Evolutionary conservation across 2,113 vertebrate species (phyloP).

Genomic region (human (Homo sapiens)): DNA sequence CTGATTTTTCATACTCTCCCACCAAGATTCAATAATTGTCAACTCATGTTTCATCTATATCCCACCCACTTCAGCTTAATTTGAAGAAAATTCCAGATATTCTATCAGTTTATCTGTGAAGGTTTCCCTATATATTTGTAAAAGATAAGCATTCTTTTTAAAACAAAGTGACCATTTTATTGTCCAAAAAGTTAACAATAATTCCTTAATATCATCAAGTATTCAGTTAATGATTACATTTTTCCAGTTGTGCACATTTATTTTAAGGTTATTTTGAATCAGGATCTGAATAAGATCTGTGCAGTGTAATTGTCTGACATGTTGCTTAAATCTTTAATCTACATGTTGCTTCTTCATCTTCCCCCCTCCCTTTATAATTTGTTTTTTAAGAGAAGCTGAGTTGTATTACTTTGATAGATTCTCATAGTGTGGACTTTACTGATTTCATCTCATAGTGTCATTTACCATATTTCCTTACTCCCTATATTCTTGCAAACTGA

Average conservation of each 20-base stretch:
- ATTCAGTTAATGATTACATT: background rate
- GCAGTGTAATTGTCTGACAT: background rate
- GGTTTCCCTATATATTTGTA: background rate
- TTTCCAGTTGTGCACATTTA: background rate
- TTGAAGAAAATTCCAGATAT: background rate
- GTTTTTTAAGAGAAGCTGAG: background rate
- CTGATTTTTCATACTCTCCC: background rate
- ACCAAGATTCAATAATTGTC: background rate
- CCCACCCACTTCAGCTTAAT: background rate
- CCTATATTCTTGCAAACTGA: background rate
- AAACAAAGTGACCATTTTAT: slow-evolving; percentile 2
- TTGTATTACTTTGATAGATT: background rate
- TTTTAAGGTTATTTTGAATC: background rate
- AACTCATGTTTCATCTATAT: background rate
- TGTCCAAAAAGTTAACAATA: background rate
- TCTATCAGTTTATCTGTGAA: background rate
- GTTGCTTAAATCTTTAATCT: background rate
- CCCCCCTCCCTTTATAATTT: background rate
- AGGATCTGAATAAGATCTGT: background rate
- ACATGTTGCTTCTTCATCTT: background rate
- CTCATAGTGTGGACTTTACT: background rate
- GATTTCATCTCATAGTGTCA: background rate
- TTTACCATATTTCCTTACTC: background rate
- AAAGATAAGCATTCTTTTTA: background rate
- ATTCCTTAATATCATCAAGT: background rate